phyloP scores from a whole-genome alignment of 2,888 invertebrate genomes.

The Phortica okadai region DNA sequence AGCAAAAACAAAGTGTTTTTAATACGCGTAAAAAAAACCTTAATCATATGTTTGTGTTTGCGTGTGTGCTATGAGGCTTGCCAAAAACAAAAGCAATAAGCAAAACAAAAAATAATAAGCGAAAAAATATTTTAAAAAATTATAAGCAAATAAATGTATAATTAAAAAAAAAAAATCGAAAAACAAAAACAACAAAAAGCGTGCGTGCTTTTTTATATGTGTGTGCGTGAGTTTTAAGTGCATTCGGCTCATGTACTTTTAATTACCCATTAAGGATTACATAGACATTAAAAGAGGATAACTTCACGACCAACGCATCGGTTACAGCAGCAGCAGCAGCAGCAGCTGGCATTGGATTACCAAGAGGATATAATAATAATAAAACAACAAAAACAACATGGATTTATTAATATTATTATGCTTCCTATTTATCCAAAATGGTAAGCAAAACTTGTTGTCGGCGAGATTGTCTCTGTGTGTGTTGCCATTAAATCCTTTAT shows the following conservation, averaged over 20 bases:
- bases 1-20: conserved; percentile 58
- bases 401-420: conserved; percentile 64
- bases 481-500: conserved; percentile 17
- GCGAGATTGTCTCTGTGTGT: not conserved
- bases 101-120: not conserved
- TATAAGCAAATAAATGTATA: conserved; percentile 41
- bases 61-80: conserved; percentile 50
- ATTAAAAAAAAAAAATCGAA: conserved; percentile 16
- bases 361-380: not conserved
- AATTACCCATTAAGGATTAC: conserved; percentile 55
- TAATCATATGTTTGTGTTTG: not conserved
- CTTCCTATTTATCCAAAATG: conserved; percentile 60
- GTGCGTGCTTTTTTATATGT: not conserved
- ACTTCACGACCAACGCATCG: conserved; percentile 25
- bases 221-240: not conserved
- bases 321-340: conserved; percentile 25
- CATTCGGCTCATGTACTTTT: conserved; percentile 37
- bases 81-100: not conserved
- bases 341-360: conserved; percentile 15
- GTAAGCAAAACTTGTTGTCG: conserved; percentile 50
- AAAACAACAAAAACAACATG: conserved; percentile 39
- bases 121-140: too few species aligned
- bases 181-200: not conserved
- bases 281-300: conserved; percentile 38
- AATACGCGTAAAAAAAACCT: not conserved